A percentile compares a stretch with the other conserved stretches of the same genome.
Conservation (phyloP, 2,113 vertebrate genomes). For the Rhinolophus sinicus region DNA sequence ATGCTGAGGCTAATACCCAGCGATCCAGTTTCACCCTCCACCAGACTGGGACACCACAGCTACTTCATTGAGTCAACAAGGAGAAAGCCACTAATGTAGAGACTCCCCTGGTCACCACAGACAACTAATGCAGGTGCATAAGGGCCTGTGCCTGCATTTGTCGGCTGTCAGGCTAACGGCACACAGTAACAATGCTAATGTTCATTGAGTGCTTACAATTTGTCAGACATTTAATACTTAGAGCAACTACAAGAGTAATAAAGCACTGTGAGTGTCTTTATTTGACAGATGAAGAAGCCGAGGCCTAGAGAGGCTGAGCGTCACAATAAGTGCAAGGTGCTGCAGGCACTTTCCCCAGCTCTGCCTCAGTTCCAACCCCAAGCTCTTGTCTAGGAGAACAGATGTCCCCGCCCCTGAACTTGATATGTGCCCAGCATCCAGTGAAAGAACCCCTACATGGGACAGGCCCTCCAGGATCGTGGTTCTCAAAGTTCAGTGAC, state of each 20-base stretch:
- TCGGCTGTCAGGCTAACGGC: not conserved
- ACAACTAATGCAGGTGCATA: not conserved
- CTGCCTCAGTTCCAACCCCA: not conserved
- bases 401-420: not conserved
- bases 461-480: no score
- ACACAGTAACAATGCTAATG: not conserved
- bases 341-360: not conserved
- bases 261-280: not conserved
- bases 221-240: not conserved
- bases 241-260: not conserved
- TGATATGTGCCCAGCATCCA: not conserved
- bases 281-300: not conserved
- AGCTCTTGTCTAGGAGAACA: not conserved
- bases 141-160: not conserved
- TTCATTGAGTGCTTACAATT: not conserved
- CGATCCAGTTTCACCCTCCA: not conserved
- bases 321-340: not conserved
- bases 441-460: no score
- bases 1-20: not conserved
- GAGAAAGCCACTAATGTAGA: not conserved
- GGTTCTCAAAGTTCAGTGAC: not conserved
- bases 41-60: not conserved
- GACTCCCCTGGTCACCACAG: not conserved
- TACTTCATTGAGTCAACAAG: not conserved
- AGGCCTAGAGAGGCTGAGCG: not conserved